Base-by-base conservation (phyloP, 2,888 invertebrate species). In the Willowsia nigromaculata region DNA sequence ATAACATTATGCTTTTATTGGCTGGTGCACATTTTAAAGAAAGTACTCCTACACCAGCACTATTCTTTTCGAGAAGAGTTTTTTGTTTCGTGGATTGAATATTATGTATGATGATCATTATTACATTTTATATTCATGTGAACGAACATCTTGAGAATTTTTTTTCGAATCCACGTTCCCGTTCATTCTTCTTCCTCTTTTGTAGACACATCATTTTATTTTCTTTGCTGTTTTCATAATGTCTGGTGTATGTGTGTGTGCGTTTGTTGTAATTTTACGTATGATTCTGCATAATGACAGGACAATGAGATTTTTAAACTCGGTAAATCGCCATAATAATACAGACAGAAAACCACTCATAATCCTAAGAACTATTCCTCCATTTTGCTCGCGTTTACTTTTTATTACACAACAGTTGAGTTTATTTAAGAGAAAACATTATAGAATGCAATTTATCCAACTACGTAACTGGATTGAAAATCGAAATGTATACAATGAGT, bases 241-340 rank as follows among this genome's bases (percentile, higher is more conserved):
- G 18, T 76, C 80, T 50, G 50, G 68, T 30, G 65, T n/a, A n/a
- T n/a, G n/a, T n/a, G n/a, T n/a, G n/a, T n/a, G n/a, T n/a, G n/a
- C n/a, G n/a, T 83, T 68, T 50, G 68, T 37, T 37, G 68, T 83
- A 83, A 83, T 37, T 65, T 59, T 85, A 78, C 78, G 65, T 62
- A 78, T 85, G 65, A 85, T 80, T 86, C 68, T 68, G 71, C 78
- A 81, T 87, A 87, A 87, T 87, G 87, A 87, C 87, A 81, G 56
- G 65, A 87, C 87, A 87, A 71, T 81, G 37, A 22, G 56, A 85
- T 85, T 83, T 50, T 74, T 47, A 15, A 40, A 74, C 15, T 1
- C n/a, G 2, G 11, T 4, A 65, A 30, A 65, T n/a, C 33, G 27
- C 43, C 22, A 25, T 71, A 22, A 43, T 71, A 71, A 40, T 40